phyloP scores from a whole-genome alignment of 2,113 vertebrate genomes.

The Emydura subglobosa region DNA sequence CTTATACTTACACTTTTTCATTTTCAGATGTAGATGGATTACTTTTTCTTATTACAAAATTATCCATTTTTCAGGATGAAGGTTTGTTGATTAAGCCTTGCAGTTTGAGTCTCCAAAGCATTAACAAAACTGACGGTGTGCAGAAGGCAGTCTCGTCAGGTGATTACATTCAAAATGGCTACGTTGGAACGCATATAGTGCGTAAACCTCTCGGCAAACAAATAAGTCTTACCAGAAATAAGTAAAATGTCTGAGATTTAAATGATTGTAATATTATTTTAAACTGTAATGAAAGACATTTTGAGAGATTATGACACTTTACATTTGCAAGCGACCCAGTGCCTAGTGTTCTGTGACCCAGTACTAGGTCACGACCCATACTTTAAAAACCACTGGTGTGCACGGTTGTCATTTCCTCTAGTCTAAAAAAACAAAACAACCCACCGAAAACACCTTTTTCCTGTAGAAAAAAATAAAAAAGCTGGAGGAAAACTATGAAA shows the following conservation, averaged over 20 bases:
- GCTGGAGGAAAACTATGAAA: slow-evolving; percentile 2
- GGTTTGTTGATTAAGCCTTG: not conserved
- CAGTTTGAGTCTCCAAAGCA: not conserved
- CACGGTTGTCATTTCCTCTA: not conserved
- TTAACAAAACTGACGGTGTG: not conserved
- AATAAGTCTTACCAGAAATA: not conserved
- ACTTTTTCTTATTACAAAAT: not conserved
- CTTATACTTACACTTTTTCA: not conserved
- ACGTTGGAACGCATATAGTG: not conserved
- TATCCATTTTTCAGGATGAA: not conserved
- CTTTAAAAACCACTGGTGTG: not conserved
- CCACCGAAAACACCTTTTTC: not conserved
- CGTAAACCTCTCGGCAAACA: not conserved
- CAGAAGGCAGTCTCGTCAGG: not conserved
- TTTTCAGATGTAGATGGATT: not conserved
- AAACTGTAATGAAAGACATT: not conserved
- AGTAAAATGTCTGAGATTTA: not conserved
- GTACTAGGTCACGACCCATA: not conserved
- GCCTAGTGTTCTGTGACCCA: not conserved
- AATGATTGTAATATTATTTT: not conserved
- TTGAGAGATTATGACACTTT: not conserved
- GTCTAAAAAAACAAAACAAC: not conserved
- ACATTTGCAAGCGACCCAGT: not conserved
- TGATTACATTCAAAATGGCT: not conserved
- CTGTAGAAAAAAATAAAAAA: not conserved